Percentiles rank a stretch among this genome's conserved stretches.
phyloP scores from a whole-genome alignment of 2,797 vertebrate species.

The Cyprinella venusta region DNA sequence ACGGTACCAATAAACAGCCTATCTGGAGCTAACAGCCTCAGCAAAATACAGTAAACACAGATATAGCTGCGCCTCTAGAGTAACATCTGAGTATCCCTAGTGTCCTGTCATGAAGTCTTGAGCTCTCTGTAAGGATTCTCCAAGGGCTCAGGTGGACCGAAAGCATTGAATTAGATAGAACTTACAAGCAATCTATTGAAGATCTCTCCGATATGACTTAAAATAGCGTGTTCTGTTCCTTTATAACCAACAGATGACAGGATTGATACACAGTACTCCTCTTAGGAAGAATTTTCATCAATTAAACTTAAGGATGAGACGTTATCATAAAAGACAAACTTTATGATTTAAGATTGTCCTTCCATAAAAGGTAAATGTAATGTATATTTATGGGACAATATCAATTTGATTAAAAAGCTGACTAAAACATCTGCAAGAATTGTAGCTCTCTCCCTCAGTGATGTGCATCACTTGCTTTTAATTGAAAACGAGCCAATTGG shows the following conservation, averaged over 20 bases:
- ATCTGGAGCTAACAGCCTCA: conserved; percentile 5
- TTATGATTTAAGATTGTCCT: background rate
- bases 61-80: conserved; percentile 26
- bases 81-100: conserved; percentile 46
- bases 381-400: background rate
- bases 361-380: background rate
- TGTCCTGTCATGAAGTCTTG: conserved; percentile 76
- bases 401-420: background rate
- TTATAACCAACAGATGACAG: conserved; percentile 40
- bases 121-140: conserved; percentile 75
- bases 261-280: background rate
- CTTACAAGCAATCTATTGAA: conserved; percentile 44
- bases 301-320: background rate
- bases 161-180: conserved; percentile 56
- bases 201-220: conserved; percentile 27
- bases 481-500: conserved; percentile 19
- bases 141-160: conserved; percentile 72
- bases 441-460: background rate
- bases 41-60: conserved; percentile 1
- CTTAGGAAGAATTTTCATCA: background rate
- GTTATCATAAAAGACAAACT: background rate
- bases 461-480: conserved; percentile 43
- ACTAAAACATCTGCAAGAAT: conserved; percentile 2
- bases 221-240: conserved; percentile 38
- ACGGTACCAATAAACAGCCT: conserved; percentile 15